phyloP scores from a whole-genome alignment of 2,888 invertebrate genomes.

The Monopis laevigella region DNA sequence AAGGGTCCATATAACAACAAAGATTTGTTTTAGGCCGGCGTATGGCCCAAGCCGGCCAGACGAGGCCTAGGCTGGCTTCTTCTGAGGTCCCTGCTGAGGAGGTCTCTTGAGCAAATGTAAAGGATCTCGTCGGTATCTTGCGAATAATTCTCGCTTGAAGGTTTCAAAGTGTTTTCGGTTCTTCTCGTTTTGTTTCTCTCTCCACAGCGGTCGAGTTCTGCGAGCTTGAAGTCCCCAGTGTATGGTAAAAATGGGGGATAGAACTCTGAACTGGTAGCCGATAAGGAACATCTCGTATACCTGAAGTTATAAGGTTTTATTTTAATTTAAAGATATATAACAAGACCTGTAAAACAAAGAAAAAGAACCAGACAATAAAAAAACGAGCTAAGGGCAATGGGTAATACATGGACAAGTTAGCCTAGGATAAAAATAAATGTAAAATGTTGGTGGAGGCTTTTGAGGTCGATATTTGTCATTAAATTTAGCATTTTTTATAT shows the following conservation, averaged over 20 bases:
- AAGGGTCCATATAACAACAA: no score
- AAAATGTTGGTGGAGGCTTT: no score
- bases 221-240: slow-evolving; percentile 90
- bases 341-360: no score
- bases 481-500: no score
- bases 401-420: no score
- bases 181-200: slow-evolving; percentile 85
- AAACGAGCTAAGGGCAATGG: no score
- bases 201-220: slow-evolving; percentile 81
- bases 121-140: slow-evolving; percentile 76
- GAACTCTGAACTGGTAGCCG: slow-evolving; percentile 87
- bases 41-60: slow-evolving; percentile 42
- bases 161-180: slow-evolving; percentile 84
- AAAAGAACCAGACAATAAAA: no score
- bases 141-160: slow-evolving; percentile 85
- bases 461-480: no score
- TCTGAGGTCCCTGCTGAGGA: slow-evolving; percentile 28
- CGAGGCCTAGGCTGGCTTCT: slow-evolving; percentile 54
- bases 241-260: slow-evolving; percentile 88
- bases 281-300: slow-evolving; percentile 93
- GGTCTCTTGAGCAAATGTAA: slow-evolving; percentile 50
- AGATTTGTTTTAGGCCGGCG: slow-evolving; percentile 61
- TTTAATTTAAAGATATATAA: no score
- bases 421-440: no score
- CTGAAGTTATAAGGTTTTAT: slow-evolving; percentile 68